Base-by-base conservation (phyloP, 2,888 invertebrate genomes). In the Beris morrisii region DNA sequence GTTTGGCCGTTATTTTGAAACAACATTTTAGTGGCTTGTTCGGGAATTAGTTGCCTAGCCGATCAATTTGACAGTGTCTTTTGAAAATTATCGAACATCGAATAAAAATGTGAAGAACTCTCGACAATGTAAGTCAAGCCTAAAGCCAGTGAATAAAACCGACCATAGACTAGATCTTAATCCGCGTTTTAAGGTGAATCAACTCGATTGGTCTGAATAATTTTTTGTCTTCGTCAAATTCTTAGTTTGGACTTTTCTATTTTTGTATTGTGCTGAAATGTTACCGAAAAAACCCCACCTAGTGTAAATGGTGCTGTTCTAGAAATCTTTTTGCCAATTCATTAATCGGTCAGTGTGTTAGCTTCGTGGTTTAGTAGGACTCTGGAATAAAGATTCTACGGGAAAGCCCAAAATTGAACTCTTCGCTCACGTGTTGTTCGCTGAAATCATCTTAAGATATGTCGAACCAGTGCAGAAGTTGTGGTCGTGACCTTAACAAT, bases 401-500 rank as follows among this genome's bases (percentile, higher is more conserved):
- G 5, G 56, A 54, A 55, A 54, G 22, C 9, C 38, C 7, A 38
- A 3, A 3, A 7, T 38, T 9, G 38, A 38, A 38, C 38, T 38
- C 9, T 38, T 38, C 5, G 38, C 9, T 38, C 38, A 38, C 38
- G 38, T 38, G 38, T 5, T 38, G 38, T 38, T 38, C 5, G 3
- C 38, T 5, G 38, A 38, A 38, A 38, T 38, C 22, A 38, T 38
- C 38, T 38, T 38, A 38, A 38, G 38, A 68, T 70, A 81, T 81
- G 81, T 79, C 81, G 70, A 79, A 81, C 76, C 81, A 81, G 73
- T 81, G 81, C 76, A 73, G 73, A 70, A 81, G 80, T 75, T 81
- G 81, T 72, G 79, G 81, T 72, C 81, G 81, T 71, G 81, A 81
- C 75, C 75, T 80, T 64, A 81, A 81, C 75, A 81, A 81, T 73